Percentiles rank a stretch among this genome's conserved stretches.
Evolutionary conservation across 2,888 invertebrate genomes (phyloP).

Genomic region (Phyllotreta striolata): DNA sequence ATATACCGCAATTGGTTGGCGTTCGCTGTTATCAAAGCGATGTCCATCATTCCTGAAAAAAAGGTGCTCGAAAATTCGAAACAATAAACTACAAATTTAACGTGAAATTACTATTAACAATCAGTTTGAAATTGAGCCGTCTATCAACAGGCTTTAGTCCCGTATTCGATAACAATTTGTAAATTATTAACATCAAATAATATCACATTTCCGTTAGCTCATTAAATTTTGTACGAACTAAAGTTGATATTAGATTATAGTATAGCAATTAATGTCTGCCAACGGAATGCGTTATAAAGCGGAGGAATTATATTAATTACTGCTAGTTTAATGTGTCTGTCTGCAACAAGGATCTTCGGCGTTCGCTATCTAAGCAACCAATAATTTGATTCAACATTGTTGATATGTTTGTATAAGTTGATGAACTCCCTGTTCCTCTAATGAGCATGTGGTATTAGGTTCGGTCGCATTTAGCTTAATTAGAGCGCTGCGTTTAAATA

Average conservation of each 20-base stretch:
- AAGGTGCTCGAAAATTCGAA: not conserved
- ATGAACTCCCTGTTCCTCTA: conserved; percentile 10
- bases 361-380: conserved; percentile 24
- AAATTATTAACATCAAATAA: conserved; percentile 1
- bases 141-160: not conserved
- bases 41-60: conserved; percentile 72
- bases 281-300: conserved; percentile 2
- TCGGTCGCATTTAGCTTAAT: too few species aligned
- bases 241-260: conserved; percentile 12
- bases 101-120: too few species aligned
- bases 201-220: conserved; percentile 8
- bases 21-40: conserved; percentile 74
- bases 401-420: conserved; percentile 22
- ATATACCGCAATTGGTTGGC: conserved; percentile 74
- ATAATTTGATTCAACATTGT: conserved; percentile 25
- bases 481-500: too few species aligned
- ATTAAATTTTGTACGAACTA: conserved; percentile 9
- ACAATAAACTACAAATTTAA: not conserved
- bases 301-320: conserved; percentile 9
- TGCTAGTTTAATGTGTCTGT: conserved; percentile 12
- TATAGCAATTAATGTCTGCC: conserved; percentile 1
- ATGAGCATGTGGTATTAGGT: not conserved
- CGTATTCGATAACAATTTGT: not conserved
- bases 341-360: not conserved
- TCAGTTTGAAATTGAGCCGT: too few species aligned